Percentiles rank a stretch among this genome's conserved stretches.
Evolutionary conservation across 2,797 vertebrate genomes (phyloP).

Genomic region (Taenioides sp.): DNA sequence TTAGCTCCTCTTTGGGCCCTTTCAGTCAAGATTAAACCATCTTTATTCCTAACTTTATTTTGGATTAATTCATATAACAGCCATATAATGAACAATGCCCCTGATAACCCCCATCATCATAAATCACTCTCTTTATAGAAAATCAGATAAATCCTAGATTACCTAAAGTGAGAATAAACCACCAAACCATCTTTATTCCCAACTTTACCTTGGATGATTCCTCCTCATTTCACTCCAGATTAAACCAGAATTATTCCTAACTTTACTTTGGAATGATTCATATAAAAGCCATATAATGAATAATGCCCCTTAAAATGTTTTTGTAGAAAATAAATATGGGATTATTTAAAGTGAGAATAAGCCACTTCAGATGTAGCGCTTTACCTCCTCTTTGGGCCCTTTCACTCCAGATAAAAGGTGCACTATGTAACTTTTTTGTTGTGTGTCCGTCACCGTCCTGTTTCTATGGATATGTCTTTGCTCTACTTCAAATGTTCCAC

Average conservation of each 20-base stretch:
- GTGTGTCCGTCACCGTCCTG: too few relatives aligned
- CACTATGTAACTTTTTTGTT: too few relatives aligned
- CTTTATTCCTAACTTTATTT: constrained; percentile 10
- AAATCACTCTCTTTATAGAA: constrained; percentile 26
- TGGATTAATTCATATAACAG: neutral
- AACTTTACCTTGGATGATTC: too few relatives aligned
- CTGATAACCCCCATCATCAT: constrained; percentile 33
- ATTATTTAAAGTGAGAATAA: too few relatives aligned
- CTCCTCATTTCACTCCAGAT: constrained; percentile 23
- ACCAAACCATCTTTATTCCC: neutral
- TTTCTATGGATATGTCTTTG: too few relatives aligned
- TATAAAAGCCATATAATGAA: neutral
- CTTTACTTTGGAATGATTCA: neutral
- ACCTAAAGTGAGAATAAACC: constrained; percentile 6
- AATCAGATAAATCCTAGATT: constrained; percentile 39
- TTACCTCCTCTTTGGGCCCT: neutral
- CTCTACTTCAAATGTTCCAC: too few relatives aligned
- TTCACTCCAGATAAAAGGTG: constrained; percentile 17
- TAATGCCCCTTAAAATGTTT: constrained; percentile 1
- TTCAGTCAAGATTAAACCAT: constrained; percentile 18
- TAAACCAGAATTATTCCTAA: constrained; percentile 4
- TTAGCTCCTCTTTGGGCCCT: constrained; percentile 26
- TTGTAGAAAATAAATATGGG: neutral
- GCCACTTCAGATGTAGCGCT: constrained; percentile 23
- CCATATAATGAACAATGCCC: neutral